Evolutionary conservation across 1,140 invertebrate genomes (phyloP).

Genomic region (Lamellibrachia luymesi): DNA sequence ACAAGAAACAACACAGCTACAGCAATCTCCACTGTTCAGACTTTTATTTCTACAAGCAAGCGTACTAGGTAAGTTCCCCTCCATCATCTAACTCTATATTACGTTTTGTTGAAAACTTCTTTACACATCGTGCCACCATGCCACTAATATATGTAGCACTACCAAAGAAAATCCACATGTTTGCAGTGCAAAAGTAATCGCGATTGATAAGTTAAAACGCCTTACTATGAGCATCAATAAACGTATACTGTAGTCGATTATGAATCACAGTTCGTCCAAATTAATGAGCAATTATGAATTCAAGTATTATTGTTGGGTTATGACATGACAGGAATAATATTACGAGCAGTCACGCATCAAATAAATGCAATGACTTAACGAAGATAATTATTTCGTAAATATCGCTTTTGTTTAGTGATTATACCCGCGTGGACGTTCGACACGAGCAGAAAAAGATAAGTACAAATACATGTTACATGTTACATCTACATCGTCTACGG

Average conservation of each 20-base stretch:
- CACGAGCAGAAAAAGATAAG: neutral
- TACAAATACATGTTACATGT: neutral
- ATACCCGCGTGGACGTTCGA: neutral
- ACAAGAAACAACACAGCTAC: neutral
- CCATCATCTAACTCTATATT: too few species aligned
- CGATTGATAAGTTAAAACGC: neutral
- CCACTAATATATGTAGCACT: neutral
- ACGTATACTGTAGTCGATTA: too few species aligned
- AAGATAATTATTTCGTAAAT: neutral
- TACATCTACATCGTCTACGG: neutral
- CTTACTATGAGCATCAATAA: neutral
- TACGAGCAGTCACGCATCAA: neutral
- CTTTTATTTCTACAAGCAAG: slow-evolving; percentile 1
- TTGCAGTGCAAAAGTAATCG: neutral
- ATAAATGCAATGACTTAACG: neutral
- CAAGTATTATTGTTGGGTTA: neutral
- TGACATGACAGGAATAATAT: neutral
- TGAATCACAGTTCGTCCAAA: neutral
- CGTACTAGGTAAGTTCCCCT: neutral
- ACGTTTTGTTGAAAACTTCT: neutral
- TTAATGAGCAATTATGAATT: neutral
- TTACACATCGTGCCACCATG: neutral
- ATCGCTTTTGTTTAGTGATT: neutral
- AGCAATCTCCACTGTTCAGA: neutral
- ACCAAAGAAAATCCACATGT: neutral